Base-by-base conservation (phyloP, 2,113 vertebrate species). In the Cygnus buccinator region DNA sequence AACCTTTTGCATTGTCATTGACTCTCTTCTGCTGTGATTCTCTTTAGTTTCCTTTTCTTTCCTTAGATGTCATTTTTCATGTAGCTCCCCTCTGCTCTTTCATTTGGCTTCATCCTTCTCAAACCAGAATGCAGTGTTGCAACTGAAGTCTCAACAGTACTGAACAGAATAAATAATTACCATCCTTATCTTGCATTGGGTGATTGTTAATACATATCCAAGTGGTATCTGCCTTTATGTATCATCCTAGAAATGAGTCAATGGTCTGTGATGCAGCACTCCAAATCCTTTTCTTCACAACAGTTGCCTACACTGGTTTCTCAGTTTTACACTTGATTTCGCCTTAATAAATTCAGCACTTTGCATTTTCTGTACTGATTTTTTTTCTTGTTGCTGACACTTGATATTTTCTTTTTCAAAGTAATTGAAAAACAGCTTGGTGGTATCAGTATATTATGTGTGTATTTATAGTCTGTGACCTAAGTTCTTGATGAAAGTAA, bases 81-180 rank as follows among this genome's bases (percentile, higher is more conserved):
- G 48, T 78, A 84, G 52, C 35, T 94, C 39, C 44, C 18, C 58
- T 87, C 57, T 89, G 57, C 65, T 89, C 25, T 90, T 77, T 95
- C 35, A 15, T 96, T 95, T 91, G 66, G 20, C 62, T 95, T 89
- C 70, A 78, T 67, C 35, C 26, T 84, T 87, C 77, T 61, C 48
- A 79, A 89, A 89, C 52, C 43, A 72, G 66, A 92, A 78, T 0
- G 1, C 61, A 87, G 57, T 9, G 37, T 78, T 95, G 58, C 87
- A 89, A 65, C 43, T 61, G 58, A 87, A 92, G 89, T 89, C 89
- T 94, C 82, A 71, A 25, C 62, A 87, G 91, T 14, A 87, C 35
- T 52, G 74, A 85, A 67, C 28, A 90, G 81, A 90, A 91, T 87
- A 94, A 89, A 89, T 93, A 91, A 91, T 75, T 76, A 67, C 63